Conservation (phyloP, 2,113 vertebrate genomes). For the Rattus rattus region DNA sequence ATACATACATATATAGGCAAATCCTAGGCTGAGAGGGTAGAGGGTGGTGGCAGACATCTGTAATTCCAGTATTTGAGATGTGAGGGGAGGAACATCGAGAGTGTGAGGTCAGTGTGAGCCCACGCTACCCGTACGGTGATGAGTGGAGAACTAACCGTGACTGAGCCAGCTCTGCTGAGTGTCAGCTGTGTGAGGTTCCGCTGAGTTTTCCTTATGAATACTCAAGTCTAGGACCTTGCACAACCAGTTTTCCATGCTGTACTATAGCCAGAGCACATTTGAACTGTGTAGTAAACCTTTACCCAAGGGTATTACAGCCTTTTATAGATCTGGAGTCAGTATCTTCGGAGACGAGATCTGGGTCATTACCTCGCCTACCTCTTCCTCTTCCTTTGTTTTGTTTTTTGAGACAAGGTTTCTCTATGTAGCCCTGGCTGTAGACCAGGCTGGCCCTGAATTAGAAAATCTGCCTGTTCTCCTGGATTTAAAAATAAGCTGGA, state of each 20-base stretch:
- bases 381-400: background rate
- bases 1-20: background rate
- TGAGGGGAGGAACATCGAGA: background rate
- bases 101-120: background rate
- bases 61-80: background rate
- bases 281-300: slow-evolving; percentile 44
- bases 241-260: slow-evolving; percentile 57
- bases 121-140: background rate
- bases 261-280: slow-evolving; percentile 50
- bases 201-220: background rate
- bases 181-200: slow-evolving; percentile 30
- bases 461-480: background rate
- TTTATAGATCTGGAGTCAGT: slow-evolving; percentile 39
- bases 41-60: background rate
- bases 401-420: background rate
- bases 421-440: background rate
- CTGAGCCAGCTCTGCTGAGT: slow-evolving; percentile 40
- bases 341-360: slow-evolving; percentile 46
- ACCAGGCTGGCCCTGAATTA: background rate
- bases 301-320: slow-evolving; percentile 40
- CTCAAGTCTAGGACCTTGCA: slow-evolving; percentile 39
- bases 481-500: background rate
- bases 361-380: background rate
- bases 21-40: background rate
- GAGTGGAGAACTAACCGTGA: slow-evolving; percentile 40